These are phyloP conservation scores for Plodia interpunctella DNA, from an alignment of 1,140 invertebrate genomes.

Conservation along the genomic window DNA sequence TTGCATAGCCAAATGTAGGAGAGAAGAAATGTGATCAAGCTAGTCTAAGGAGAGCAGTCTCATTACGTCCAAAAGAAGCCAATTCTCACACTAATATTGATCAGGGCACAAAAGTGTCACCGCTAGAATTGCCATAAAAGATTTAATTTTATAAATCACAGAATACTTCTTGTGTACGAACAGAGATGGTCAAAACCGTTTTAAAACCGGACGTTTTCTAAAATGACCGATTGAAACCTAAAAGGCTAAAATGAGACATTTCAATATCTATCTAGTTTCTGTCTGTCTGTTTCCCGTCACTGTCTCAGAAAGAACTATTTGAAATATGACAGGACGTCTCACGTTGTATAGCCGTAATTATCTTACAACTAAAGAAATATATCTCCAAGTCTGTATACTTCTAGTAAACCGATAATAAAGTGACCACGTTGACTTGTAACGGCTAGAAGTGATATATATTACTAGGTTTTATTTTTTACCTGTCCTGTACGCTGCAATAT, in stretches of 20 bases:
- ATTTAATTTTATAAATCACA: background rate
- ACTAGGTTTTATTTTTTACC: background rate
- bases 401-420: slow-evolving; percentile 43
- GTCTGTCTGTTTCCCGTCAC: too few relatives aligned
- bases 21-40: too few relatives aligned
- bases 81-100: background rate
- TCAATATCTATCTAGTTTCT: too few relatives aligned
- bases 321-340: background rate
- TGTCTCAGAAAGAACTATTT: background rate
- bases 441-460: background rate
- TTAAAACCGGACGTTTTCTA: too few relatives aligned
- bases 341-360: slow-evolving; percentile 29
- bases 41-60: too few relatives aligned
- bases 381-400: slow-evolving; percentile 47
- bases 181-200: too few relatives aligned
- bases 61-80: background rate
- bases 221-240: too few relatives aligned
- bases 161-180: background rate
- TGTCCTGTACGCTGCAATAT: too few relatives aligned
- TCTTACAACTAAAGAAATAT: slow-evolving; percentile 37
- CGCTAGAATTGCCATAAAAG: background rate
- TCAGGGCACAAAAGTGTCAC: background rate
- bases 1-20: too few relatives aligned
- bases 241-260: too few relatives aligned
- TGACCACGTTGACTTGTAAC: background rate